Conservation (phyloP, 2,888 invertebrate genomes). For the Dexiosoma caninum region DNA sequence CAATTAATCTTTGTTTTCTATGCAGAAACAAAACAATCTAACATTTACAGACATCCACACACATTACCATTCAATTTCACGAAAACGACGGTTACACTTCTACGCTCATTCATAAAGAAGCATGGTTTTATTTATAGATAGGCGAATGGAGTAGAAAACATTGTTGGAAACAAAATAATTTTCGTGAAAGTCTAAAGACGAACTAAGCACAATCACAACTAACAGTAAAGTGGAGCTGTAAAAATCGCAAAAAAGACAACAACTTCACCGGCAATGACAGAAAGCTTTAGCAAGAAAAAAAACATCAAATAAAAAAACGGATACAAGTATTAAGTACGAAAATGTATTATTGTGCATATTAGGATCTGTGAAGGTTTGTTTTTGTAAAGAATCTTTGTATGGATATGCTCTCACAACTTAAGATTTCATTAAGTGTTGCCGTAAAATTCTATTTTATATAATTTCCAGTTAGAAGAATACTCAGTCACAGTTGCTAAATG, state of each 20-base stretch:
- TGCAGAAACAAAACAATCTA: conserved; percentile 66
- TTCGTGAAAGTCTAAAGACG: not conserved
- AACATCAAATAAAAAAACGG: conserved; percentile 51
- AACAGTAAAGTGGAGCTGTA: conserved; percentile 38
- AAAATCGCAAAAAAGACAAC: conserved; percentile 48
- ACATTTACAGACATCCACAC: conserved; percentile 55
- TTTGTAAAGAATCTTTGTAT: not conserved
- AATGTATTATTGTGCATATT: not conserved
- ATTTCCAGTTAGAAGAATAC: too few relatives aligned
- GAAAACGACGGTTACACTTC: conserved; percentile 9
- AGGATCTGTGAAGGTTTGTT: not conserved
- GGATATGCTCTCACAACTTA: not conserved
- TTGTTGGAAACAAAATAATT: conserved; percentile 45
- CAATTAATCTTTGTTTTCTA: conserved; percentile 77
- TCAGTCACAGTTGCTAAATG: too few relatives aligned
- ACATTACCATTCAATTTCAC: conserved; percentile 4
- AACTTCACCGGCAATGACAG: conserved; percentile 68
- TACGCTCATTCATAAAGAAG: conserved; percentile 34
- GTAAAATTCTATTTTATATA: not conserved
- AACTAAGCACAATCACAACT: conserved; percentile 65
- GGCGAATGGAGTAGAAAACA: conserved; percentile 54
- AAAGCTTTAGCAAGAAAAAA: conserved; percentile 52
- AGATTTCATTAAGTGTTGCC: conserved; percentile 16
- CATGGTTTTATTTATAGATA: conserved; percentile 12
- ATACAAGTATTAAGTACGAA: conserved; percentile 36